Evolutionary conservation across 2,113 vertebrate genomes (phyloP).

Genomic region (Sinosuthora webbiana): DNA sequence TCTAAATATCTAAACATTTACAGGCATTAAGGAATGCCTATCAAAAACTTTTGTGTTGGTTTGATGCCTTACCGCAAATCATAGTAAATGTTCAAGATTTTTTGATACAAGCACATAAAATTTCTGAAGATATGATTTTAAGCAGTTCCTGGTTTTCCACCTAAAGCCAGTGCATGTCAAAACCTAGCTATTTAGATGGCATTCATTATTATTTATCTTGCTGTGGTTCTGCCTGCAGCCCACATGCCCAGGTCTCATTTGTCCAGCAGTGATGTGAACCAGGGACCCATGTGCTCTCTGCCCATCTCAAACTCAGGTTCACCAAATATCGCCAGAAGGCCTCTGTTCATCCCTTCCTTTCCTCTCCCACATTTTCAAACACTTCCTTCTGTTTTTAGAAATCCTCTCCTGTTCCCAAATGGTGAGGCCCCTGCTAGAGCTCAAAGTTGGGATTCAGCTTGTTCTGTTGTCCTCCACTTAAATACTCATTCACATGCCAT

Average conservation of each 20-base stretch:
- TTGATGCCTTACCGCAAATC: background rate
- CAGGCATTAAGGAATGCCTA: background rate
- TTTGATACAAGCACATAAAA: background rate
- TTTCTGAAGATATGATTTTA: background rate
- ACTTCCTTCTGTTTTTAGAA: background rate
- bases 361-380: background rate
- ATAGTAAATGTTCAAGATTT: background rate
- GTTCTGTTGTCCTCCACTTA: too few species aligned
- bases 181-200: background rate
- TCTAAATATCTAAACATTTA: background rate
- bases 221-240: background rate
- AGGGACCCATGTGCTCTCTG: rapidly evolving
- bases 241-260: rapidly evolving
- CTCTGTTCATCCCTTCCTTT: background rate
- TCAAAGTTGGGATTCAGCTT: background rate
- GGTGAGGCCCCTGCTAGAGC: background rate
- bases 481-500: background rate
- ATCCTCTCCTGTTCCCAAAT: background rate
- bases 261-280: background rate
- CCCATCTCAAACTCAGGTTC: background rate
- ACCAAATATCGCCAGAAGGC: background rate
- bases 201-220: background rate
- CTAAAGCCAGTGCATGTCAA: background rate
- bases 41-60: background rate
- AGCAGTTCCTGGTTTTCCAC: background rate